Evolutionary conservation across 2,113 vertebrate genomes (phyloP), one percentile per base, ranked within the genome.

Genomic region (Monarcha castaneiventris): DNA sequence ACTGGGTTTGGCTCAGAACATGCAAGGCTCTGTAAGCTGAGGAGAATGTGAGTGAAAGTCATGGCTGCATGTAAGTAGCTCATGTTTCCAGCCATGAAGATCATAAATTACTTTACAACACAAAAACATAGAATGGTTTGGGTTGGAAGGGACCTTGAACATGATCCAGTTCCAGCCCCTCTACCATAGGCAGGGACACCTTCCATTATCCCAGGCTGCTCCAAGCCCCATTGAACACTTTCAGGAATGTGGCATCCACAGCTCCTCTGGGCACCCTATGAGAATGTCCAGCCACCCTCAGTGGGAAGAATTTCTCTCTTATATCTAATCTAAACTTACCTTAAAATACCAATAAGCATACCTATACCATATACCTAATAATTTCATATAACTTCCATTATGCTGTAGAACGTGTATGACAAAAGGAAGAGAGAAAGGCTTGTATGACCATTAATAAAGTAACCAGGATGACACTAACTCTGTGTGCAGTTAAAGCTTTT

Each of bases 1-100:
- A 25, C 72, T 54, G 61, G 29, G 48, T 84, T 90, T 96, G 90
- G 83, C 90, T 94, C 63, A 67, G 72, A 85, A 58, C 11, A 5
- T n/a, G 16, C 7, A 1, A 2, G 30, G 67, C 54, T 93, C 78
- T 90, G 59, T 44, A 80, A 85, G 55, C 46, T 51, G 55, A 88
- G 64, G 26, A 80, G 48, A 93, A 75, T 11, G 29, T 6, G 67
- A 86, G 49, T 52, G 17, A 25, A 90, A 92, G 41, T 61, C 76
- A 72, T 16, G 41, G 58, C 43, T 68, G 48, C n/a, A 32, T 71
- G 26, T 51, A 59, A 83, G 44, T 1, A 94, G 59, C 75, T 86
- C 16, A 5, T 32, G 35, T 49, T 95, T 86, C 85, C 54, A 93
- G 58, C 16, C 79, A 81, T 2, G 1, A 89, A 75, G 62, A 87